phyloP scores from a whole-genome alignment of 2,113 vertebrate species.

The Oncorhynchus mykiss region DNA sequence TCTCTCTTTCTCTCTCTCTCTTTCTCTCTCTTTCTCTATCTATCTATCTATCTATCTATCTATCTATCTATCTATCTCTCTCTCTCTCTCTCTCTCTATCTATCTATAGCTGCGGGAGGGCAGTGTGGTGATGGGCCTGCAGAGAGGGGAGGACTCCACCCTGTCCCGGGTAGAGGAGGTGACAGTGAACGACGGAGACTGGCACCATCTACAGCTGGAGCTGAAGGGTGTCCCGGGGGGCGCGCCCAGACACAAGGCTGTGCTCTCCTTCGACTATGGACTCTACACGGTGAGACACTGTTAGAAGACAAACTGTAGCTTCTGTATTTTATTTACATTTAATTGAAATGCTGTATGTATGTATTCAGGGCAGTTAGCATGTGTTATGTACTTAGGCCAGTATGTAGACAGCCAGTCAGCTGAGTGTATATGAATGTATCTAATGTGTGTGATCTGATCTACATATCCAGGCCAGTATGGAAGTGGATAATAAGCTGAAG shows the following conservation, averaged over 20 bases:
- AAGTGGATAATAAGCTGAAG: constrained; percentile 77
- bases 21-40: neutral
- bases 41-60: neutral
- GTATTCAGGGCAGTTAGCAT: no score
- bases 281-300: constrained; percentile 74
- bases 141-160: constrained; percentile 75
- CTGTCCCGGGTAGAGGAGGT: constrained; percentile 79
- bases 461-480: constrained; percentile 69
- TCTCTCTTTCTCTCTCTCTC: no score
- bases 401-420: neutral
- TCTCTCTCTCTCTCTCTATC: no score
- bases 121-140: constrained; percentile 77
- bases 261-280: constrained; percentile 84
- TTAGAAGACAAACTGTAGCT: neutral
- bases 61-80: neutral
- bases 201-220: constrained; percentile 85
- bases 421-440: neutral
- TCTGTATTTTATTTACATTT: neutral
- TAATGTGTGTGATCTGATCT: neutral
- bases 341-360: no score
- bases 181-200: constrained; percentile 83
- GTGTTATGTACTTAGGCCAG: neutral
- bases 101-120: constrained; percentile 76
- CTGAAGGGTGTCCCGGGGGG: constrained; percentile 66
- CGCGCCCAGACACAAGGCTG: constrained; percentile 63